Base-by-base conservation (phyloP, 2,888 invertebrate species). In the Drosophila anomelani region DNA sequence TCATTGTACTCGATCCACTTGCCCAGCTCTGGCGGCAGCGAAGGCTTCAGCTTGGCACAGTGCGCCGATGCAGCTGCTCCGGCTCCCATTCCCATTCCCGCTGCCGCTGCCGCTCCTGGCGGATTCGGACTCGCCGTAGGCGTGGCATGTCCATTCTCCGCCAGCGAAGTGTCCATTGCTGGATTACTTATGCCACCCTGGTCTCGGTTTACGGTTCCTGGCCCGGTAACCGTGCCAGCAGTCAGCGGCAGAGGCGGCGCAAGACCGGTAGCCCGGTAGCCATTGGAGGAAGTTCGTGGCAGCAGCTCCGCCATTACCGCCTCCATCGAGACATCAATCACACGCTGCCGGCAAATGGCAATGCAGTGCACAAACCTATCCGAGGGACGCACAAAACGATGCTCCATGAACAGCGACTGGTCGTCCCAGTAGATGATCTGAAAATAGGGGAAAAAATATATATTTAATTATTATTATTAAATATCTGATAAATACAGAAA, bases 341-440 rank as follows among this genome's bases (percentile, higher is more conserved):
- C 83, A 2, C 94, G 92, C 66, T 93, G 93, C 32, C 93, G 92
- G 67, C 94, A 93, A 62, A 94, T 90, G 36, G 93, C 93, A 53
- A 94, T 93, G 75, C 93, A 93, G 58, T 94, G 94, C n/a, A 96
- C 93, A 92, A 96, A 96, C 32, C 94, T 94, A 86, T 97, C 97
- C n/a, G 90, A 90, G 6, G 95, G 93, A 0, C 96, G 95, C 29
- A 96, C 93, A 78, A 97, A 95, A 76, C 96, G 94, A 91, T 98
- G 97, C 91, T 97, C 97, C 93, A 97, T 94, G 90, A 96, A 98
- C 61, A 98, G 94, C 32, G 96, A 95, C 80, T 95, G 95, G 6
- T 95, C 95, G 90, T 98, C 97, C 97, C 97, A 98, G 90, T 96
- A 97, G 60, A 96, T 94, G 57, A 97, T 94, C 96, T 96, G 92